Conservation (phyloP, 2,797 vertebrate genomes). For the Lepilemur ruficaudatus region DNA sequence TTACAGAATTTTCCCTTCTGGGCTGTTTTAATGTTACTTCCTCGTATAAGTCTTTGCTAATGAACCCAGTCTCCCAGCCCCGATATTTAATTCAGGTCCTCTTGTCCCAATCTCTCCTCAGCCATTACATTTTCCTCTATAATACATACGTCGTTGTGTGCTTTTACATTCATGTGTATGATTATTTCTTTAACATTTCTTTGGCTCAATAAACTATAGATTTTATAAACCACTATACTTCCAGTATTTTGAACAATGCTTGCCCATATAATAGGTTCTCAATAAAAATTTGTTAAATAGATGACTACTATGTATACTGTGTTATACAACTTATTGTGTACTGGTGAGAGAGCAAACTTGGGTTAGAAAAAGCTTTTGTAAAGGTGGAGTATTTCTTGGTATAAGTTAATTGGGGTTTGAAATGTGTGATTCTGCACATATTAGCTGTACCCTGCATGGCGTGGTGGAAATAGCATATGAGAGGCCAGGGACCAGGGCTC, state of each 20-base stretch:
- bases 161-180: neutral
- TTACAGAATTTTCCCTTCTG: neutral
- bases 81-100: neutral
- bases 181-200: neutral
- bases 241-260: neutral
- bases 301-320: neutral
- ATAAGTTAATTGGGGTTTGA: neutral
- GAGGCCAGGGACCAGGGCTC: too few species aligned
- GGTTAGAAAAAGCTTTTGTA: neutral
- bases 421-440: neutral
- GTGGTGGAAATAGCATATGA: fast-evolving
- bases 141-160: neutral
- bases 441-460: neutral
- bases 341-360: neutral
- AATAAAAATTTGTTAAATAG: neutral
- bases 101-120: neutral
- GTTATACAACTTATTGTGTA: neutral
- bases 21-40: neutral
- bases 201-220: neutral
- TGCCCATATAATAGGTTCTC: neutral
- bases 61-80: fast-evolving
- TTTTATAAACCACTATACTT: neutral
- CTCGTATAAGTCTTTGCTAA: neutral
- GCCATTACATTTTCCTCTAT: neutral
- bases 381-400: neutral